A percentile compares a stretch with the other conserved stretches of the same genome.
Evolutionary conservation across 2,113 vertebrate species (phyloP).

Genomic region (Panthera uncia): DNA sequence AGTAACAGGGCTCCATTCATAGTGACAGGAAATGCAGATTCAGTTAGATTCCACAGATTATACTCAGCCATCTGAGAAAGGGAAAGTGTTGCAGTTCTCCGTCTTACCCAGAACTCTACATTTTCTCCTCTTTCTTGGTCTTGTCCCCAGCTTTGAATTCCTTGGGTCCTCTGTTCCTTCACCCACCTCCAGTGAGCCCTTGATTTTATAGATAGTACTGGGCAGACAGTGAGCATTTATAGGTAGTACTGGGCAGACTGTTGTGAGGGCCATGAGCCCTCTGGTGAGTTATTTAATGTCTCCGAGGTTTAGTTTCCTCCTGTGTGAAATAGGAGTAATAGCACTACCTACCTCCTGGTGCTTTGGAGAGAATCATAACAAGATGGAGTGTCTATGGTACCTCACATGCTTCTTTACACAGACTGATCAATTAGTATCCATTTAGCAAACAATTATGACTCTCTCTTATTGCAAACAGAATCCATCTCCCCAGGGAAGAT

Average conservation of each 20-base stretch:
- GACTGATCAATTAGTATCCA: background rate
- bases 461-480: slow-evolving; percentile 16
- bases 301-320: background rate
- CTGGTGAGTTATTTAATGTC: background rate
- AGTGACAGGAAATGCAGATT: background rate
- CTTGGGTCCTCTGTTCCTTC: background rate
- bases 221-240: background rate
- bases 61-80: background rate
- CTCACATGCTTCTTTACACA: background rate
- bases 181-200: background rate
- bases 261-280: background rate
- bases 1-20: background rate
- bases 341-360: slow-evolving; percentile 23
- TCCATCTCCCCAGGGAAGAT: background rate
- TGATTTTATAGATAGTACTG: background rate
- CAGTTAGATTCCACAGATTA: background rate
- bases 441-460: background rate
- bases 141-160: background rate
- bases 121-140: background rate
- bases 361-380: background rate
- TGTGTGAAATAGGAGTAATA: background rate
- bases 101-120: background rate
- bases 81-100: background rate
- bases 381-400: background rate
- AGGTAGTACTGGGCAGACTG: background rate